A percentile compares a stretch with the other conserved stretches of the same genome.
phyloP scores from a whole-genome alignment of 2,888 invertebrate species.

The Cistogaster globosa region DNA sequence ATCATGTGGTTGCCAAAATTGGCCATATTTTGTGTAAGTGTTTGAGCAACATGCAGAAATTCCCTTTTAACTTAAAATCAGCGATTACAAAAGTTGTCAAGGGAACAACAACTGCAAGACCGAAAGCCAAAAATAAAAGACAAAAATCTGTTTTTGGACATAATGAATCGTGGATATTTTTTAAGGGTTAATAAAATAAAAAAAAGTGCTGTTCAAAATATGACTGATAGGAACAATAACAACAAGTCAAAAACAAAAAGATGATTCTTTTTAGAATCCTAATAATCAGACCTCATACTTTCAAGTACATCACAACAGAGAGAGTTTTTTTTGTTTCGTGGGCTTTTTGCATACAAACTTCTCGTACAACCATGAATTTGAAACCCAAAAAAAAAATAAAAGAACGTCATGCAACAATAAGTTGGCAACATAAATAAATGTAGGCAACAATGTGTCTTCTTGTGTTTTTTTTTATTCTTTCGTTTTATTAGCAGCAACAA shows the following conservation, averaged over 20 bases:
- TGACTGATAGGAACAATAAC: conserved; percentile 35
- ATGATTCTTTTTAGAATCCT: conserved; percentile 40
- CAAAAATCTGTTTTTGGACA: conserved; percentile 64
- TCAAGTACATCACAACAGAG: conserved; percentile 9
- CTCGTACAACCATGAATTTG: not conserved
- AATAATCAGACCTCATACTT: conserved; percentile 23
- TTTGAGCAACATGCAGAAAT: not conserved
- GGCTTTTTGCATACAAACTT: conserved; percentile 35
- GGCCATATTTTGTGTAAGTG: conserved; percentile 56
- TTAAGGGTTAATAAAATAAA: conserved; percentile 55
- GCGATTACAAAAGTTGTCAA: conserved; percentile 48
- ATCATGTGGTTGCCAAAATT: conserved; percentile 66
- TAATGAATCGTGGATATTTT: conserved; percentile 62
- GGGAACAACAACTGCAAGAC: conserved; percentile 7
- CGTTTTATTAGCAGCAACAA: conserved; percentile 20
- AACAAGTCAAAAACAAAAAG: not conserved
- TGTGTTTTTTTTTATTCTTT: not conserved
- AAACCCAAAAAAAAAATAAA: conserved; percentile 13
- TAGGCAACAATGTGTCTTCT: conserved; percentile 37
- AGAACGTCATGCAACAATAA: conserved; percentile 43
- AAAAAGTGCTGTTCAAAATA: conserved; percentile 37
- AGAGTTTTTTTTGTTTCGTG: not conserved
- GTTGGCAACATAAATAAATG: conserved; percentile 46
- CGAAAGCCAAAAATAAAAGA: not conserved
- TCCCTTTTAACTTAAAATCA: conserved; percentile 6